Evolutionary conservation across 2,888 invertebrate species (phyloP).

Genomic region (Itoplectis maculator): DNA sequence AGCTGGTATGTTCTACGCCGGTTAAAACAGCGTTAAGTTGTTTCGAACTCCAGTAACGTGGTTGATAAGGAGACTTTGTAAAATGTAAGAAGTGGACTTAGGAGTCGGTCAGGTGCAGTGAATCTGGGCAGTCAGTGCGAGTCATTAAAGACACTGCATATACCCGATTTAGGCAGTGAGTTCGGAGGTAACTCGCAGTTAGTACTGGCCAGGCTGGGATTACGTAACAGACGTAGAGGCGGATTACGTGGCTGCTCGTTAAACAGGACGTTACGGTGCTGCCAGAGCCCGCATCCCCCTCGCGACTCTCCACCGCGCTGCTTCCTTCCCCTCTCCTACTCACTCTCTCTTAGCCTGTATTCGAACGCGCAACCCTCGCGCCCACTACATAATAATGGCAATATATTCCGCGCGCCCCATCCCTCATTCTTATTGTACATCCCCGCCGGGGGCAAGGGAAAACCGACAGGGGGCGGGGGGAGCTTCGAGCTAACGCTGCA

Average conservation of each 20-base stretch:
- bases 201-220: slow-evolving; percentile 65
- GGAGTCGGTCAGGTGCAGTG: background rate
- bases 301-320: background rate
- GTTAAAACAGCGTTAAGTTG: background rate
- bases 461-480: too few species aligned
- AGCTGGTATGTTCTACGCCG: background rate
- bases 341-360: too few species aligned
- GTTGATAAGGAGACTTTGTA: slow-evolving; percentile 19
- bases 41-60: background rate
- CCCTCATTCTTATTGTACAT: slow-evolving; percentile 53
- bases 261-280: slow-evolving; percentile 75
- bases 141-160: slow-evolving; percentile 36
- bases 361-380: slow-evolving; percentile 37
- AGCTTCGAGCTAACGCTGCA: slow-evolving; percentile 17
- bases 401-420: slow-evolving; percentile 39
- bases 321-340: background rate
- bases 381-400: slow-evolving; percentile 45
- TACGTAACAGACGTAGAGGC: slow-evolving; percentile 70
- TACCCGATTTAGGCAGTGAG: slow-evolving; percentile 32
- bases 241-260: slow-evolving; percentile 76
- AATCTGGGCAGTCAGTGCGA: slow-evolving; percentile 5
- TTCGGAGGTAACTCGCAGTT: slow-evolving; percentile 16
- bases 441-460: slow-evolving; percentile 25
- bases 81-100: background rate
- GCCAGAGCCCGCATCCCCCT: slow-evolving; percentile 26